These are phyloP conservation scores for Sminthurinus signatus DNA, from an alignment of 1,140 invertebrate genomes.

Conservation along the genomic window DNA sequence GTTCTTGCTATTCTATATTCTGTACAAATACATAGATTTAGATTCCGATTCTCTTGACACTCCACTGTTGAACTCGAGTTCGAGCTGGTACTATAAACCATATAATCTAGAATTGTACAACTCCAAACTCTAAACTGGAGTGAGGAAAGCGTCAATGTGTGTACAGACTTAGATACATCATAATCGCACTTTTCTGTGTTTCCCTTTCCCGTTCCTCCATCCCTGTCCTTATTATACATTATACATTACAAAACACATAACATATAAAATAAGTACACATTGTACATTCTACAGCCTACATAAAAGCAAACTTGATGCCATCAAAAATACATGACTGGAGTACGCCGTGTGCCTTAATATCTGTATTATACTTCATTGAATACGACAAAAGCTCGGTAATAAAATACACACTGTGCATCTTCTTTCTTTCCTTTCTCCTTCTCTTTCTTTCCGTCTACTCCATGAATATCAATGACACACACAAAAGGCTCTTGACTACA, in stretches of 20 bases:
- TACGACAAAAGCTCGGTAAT: constrained; percentile 18
- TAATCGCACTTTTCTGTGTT: constrained; percentile 20
- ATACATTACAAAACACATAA: too few species aligned
- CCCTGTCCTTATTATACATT: too few species aligned
- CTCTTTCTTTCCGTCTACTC: too few species aligned
- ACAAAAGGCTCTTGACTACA: background rate
- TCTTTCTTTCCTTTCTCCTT: too few species aligned
- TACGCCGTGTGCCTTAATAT: constrained; percentile 25
- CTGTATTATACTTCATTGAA: constrained; percentile 25
- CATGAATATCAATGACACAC: constrained; percentile 22
- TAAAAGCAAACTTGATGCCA: constrained; percentile 23
- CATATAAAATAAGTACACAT: too few species aligned
- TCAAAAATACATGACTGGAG: constrained; percentile 30
- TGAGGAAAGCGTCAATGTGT: constrained; percentile 5
- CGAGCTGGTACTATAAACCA: too few species aligned
- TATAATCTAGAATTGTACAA: background rate
- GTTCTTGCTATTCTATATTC: too few species aligned
- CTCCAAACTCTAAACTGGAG: background rate
- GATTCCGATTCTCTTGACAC: too few species aligned
- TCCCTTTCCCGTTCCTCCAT: too few species aligned
- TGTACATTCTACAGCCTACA: too few species aligned
- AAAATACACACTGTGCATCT: constrained; percentile 17
- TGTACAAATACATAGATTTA: too few species aligned
- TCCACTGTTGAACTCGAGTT: too few species aligned
- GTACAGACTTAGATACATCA: constrained; percentile 8